Conservation (phyloP, 2,888 invertebrate species). For the Pterostichus madidus region DNA sequence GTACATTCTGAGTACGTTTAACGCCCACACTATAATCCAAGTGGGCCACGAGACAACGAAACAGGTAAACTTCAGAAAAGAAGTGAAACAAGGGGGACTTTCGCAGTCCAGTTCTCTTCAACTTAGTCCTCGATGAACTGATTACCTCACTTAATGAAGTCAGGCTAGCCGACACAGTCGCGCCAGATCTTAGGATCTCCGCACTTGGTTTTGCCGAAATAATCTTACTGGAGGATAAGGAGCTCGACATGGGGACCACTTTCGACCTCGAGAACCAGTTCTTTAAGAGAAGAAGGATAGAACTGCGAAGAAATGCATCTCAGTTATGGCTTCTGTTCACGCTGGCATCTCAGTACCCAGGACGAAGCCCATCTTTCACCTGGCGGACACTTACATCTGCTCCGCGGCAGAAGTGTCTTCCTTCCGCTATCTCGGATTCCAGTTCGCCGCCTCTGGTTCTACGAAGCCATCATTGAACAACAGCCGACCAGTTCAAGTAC, state of each 20-base stretch:
- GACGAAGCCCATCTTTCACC: too few relatives aligned
- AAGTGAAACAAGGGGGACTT: conserved; percentile 76
- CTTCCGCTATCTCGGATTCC: too few relatives aligned
- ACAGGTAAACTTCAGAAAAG: conserved; percentile 71
- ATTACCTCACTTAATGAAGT: not conserved
- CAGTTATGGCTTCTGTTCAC: conserved; percentile 54
- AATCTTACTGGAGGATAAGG: not conserved
- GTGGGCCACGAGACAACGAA: too few relatives aligned
- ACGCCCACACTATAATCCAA: not conserved
- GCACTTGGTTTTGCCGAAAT: conserved; percentile 1
- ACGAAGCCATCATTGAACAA: too few relatives aligned
- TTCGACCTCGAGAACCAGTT: not conserved
- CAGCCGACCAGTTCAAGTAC: too few relatives aligned
- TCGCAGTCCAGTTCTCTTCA: conserved; percentile 73
- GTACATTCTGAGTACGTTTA: not conserved
- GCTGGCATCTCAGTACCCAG: not conserved
- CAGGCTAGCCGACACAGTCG: not conserved
- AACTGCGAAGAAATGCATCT: not conserved
- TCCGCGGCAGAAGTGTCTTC: too few relatives aligned
- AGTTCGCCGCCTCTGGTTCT: too few relatives aligned
- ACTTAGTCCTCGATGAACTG: conserved; percentile 54
- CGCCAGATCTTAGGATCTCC: not conserved
- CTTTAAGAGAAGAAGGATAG: not conserved
- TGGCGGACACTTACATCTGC: too few relatives aligned
- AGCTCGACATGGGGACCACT: not conserved